Percentiles rank a stretch among this genome's conserved stretches.
Conservation (phyloP, 1,140 invertebrate genomes). For the Magallana gigas region DNA sequence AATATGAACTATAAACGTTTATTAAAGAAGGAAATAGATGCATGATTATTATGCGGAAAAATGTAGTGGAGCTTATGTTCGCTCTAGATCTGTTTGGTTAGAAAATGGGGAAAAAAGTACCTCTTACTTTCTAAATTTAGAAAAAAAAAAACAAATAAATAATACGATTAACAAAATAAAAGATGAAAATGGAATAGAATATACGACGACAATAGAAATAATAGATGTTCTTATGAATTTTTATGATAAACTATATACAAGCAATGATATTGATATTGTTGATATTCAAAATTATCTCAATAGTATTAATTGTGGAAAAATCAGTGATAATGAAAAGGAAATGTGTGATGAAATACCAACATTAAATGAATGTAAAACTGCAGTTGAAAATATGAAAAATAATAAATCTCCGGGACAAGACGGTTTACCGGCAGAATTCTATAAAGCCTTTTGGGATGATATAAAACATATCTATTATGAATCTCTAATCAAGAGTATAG, state of each 20-base stretch:
- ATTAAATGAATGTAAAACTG: background rate
- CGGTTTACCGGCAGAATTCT: background rate
- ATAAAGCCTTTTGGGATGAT: background rate
- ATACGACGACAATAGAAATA: background rate
- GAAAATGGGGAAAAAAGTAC: no score
- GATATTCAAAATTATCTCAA: background rate
- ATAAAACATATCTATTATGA: background rate
- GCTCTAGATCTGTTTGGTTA: no score
- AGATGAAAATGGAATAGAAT: background rate
- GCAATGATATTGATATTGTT: background rate
- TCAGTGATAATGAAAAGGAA: background rate
- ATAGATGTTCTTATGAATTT: background rate
- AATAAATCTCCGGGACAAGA: background rate
- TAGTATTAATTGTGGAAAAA: background rate
- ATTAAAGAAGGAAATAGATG: no score
- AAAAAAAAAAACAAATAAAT: no score
- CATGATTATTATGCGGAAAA: no score
- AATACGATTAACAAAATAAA: no score
- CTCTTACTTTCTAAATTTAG: no score
- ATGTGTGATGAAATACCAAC: background rate
- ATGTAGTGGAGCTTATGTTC: no score
- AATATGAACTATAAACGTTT: no score
- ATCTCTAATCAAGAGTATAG: background rate
- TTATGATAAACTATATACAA: background rate
- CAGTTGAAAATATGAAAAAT: background rate